Percentiles rank a stretch among this genome's conserved stretches.
These are phyloP conservation scores for Drosophila parvula DNA, from an alignment of 1,140 invertebrate genomes.

Conservation along the genomic window DNA sequence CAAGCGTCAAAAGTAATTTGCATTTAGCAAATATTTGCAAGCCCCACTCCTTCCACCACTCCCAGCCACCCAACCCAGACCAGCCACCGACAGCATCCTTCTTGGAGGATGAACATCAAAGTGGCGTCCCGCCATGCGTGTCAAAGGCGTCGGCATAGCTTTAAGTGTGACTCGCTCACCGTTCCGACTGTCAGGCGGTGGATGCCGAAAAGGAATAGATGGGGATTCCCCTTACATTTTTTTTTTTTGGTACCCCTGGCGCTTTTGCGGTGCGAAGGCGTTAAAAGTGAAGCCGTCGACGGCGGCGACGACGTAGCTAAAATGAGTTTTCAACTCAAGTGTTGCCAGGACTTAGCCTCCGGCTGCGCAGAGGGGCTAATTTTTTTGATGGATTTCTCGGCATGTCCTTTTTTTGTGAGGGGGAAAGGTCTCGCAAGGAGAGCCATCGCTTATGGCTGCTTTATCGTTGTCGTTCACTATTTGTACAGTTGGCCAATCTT, in stretches of 20 bases:
- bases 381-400: slow-evolving; percentile 65
- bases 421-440: neutral
- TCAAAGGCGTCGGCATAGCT: slow-evolving; percentile 77
- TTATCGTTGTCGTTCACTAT: slow-evolving; percentile 1
- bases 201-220: slow-evolving; percentile 11
- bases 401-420: slow-evolving; percentile 22
- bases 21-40: slow-evolving; percentile 77
- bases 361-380: slow-evolving; percentile 56
- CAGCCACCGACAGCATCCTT: slow-evolving; percentile 6
- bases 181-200: slow-evolving; percentile 43
- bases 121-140: slow-evolving; percentile 64
- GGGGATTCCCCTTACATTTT: slow-evolving; percentile 12
- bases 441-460: neutral
- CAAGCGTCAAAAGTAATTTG: slow-evolving; percentile 80
- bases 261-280: slow-evolving; percentile 39
- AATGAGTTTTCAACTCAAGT: slow-evolving; percentile 66
- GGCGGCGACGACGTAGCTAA: slow-evolving; percentile 33
- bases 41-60: neutral
- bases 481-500: slow-evolving; percentile 31
- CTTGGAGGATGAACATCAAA: slow-evolving; percentile 62
- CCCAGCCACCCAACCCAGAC: neutral
- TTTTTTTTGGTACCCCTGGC: slow-evolving; percentile 31
- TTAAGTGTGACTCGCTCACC: slow-evolving; percentile 69
- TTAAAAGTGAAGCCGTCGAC: slow-evolving; percentile 44
- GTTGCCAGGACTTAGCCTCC: slow-evolving; percentile 41